These are phyloP conservation scores for Drosophila neonasuta DNA, from an alignment of 2,888 invertebrate genomes.

Conservation along the genomic window DNA sequence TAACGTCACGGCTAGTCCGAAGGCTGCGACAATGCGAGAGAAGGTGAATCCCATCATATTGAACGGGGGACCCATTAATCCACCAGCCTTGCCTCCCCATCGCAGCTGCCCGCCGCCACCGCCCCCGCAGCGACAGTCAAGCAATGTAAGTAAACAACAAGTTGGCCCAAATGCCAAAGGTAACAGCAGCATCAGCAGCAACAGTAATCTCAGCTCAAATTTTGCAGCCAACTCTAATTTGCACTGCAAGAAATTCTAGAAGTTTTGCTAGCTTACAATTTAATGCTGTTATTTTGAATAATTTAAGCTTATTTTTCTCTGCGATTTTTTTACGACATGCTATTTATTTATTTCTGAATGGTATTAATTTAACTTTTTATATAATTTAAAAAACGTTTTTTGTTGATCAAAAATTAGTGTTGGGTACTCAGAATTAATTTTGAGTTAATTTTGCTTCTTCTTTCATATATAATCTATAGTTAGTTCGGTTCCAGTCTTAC, in stretches of 20 bases:
- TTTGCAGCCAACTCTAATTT: not conserved
- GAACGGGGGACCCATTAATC: slow-evolving; percentile 78
- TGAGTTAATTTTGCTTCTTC: too few relatives aligned
- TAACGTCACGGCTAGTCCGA: slow-evolving; percentile 64
- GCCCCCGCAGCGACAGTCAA: slow-evolving; percentile 80
- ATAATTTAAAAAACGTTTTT: too few relatives aligned
- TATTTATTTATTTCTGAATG: too few relatives aligned
- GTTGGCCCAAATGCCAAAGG: slow-evolving; percentile 55
- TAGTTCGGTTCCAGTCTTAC: too few relatives aligned
- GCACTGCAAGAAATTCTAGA: slow-evolving; percentile 22
- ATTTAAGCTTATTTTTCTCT: too few relatives aligned
- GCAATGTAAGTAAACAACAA: slow-evolving; percentile 78
- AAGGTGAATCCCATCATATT: slow-evolving; percentile 75
- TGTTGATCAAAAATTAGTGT: too few relatives aligned
- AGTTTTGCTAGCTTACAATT: not conserved
- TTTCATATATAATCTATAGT: too few relatives aligned
- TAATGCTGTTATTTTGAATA: not conserved
- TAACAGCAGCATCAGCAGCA: slow-evolving; percentile 15
- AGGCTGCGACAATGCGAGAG: slow-evolving; percentile 58
- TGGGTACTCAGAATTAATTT: too few relatives aligned
- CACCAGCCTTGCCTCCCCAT: slow-evolving; percentile 82
- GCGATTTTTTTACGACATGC: too few relatives aligned
- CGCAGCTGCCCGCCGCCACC: slow-evolving; percentile 82
- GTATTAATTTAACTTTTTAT: too few relatives aligned
- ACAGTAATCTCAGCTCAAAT: not conserved